These are phyloP conservation scores for Neosalanx taihuensis DNA, from an alignment of 2,797 vertebrate genomes.

Conservation along the genomic window DNA sequence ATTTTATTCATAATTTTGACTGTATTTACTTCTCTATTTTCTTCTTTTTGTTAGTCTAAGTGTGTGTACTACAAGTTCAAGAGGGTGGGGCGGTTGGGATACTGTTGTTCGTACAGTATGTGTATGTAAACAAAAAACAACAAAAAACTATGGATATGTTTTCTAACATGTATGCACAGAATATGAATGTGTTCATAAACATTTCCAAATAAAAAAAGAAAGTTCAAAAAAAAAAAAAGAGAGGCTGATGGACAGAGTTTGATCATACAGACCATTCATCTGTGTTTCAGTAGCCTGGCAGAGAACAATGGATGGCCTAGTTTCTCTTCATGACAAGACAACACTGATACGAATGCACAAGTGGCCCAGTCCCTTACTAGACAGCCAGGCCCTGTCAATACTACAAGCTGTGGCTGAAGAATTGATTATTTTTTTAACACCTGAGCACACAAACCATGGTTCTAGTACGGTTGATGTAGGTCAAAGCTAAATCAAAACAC, in stretches of 20 bases:
- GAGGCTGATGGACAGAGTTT: constrained; percentile 3
- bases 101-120: no score
- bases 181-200: no score
- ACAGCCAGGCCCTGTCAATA: constrained; percentile 42
- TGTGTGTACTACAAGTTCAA: no score
- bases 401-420: constrained; percentile 40
- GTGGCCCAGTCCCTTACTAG: constrained; percentile 26
- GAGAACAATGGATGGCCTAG: constrained; percentile 45
- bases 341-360: constrained; percentile 30
- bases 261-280: constrained; percentile 30
- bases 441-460: constrained; percentile 13
- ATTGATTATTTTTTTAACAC: constrained; percentile 34
- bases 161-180: no score
- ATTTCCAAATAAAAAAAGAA: no score
- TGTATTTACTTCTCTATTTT: no score
- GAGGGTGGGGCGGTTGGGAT: no score
- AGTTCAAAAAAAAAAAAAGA: no score
- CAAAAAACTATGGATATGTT: no score
- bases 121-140: no score
- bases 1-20: no score
- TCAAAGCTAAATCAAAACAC: neutral
- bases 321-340: constrained; percentile 43
- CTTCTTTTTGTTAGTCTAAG: no score
- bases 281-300: constrained; percentile 27
- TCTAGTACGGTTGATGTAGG: neutral